These are phyloP conservation scores for Falco novaeseelandiae DNA, from an alignment of 2,797 vertebrate species.

Conservation along the genomic window DNA sequence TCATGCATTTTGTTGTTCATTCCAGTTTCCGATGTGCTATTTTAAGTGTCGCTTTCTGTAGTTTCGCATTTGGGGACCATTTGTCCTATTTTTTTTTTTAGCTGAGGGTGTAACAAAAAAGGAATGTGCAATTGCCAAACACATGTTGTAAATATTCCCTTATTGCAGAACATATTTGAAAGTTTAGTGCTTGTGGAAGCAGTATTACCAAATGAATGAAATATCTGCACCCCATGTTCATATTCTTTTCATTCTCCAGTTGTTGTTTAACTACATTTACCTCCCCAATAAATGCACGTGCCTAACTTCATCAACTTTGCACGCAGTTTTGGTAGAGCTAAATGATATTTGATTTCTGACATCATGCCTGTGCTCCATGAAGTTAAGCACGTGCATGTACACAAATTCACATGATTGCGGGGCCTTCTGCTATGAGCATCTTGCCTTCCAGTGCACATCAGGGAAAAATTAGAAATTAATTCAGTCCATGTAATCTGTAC, in stretches of 20 bases:
- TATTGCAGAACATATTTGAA: not conserved
- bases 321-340: not conserved
- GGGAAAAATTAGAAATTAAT: slow-evolving; percentile 25
- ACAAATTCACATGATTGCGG: not conserved
- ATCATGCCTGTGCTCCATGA: not conserved
- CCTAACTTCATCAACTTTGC: not conserved
- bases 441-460: not conserved
- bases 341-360: not conserved
- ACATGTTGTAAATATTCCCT: not conserved
- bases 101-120: slow-evolving; percentile 10
- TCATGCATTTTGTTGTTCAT: not conserved
- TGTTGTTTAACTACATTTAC: not conserved
- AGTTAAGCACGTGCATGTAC: not conserved
- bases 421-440: not conserved
- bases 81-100: slow-evolving; percentile 6
- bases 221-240: not conserved
- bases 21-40: not conserved
- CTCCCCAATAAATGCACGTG: not conserved
- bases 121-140: not conserved
- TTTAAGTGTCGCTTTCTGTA: not conserved
- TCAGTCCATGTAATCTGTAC: not conserved
- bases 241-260: not conserved
- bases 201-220: not conserved
- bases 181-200: not conserved
- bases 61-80: slow-evolving; percentile 24